These are phyloP conservation scores for Salvelinus sp. DNA, from an alignment of 2,113 vertebrate genomes.

Conservation along the genomic window DNA sequence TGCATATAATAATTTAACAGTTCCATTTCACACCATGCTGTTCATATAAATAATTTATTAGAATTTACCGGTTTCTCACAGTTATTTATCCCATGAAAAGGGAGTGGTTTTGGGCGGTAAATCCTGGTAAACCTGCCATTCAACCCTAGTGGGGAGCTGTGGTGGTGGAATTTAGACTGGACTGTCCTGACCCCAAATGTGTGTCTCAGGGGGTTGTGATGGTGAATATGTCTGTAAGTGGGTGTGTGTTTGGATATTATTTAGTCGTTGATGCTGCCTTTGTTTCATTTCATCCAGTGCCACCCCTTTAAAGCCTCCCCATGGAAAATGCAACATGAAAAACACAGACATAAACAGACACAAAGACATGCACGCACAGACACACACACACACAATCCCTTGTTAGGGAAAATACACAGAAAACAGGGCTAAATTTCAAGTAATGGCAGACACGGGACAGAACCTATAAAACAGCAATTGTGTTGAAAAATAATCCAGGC, in stretches of 20 bases:
- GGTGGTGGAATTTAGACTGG: slow-evolving; percentile 29
- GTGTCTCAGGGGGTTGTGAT: background rate
- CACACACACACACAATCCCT: background rate
- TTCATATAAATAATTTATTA: too few relatives aligned
- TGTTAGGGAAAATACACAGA: slow-evolving; percentile 2
- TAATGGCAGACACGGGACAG: slow-evolving; percentile 40
- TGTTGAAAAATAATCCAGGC: slow-evolving; percentile 36
- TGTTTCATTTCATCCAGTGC: background rate
- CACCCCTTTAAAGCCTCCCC: background rate
- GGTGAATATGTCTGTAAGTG: background rate
- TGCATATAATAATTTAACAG: too few relatives aligned
- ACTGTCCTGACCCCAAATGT: slow-evolving; percentile 26
- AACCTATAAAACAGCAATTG: slow-evolving; percentile 38
- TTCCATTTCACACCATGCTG: too few relatives aligned
- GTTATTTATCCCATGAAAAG: too few relatives aligned
- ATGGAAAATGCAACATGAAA: background rate
- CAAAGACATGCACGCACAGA: background rate
- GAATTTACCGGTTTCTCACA: too few relatives aligned
- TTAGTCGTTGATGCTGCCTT: background rate
- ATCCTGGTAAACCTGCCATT: too few relatives aligned
- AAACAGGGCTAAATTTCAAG: slow-evolving; percentile 11
- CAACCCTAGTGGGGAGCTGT: too few relatives aligned
- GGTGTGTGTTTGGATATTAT: background rate
- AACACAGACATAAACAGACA: background rate
- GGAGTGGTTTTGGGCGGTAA: too few relatives aligned